Evolutionary conservation across 2,888 invertebrate genomes (phyloP).

Genomic region (Lepidonotus clava): DNA sequence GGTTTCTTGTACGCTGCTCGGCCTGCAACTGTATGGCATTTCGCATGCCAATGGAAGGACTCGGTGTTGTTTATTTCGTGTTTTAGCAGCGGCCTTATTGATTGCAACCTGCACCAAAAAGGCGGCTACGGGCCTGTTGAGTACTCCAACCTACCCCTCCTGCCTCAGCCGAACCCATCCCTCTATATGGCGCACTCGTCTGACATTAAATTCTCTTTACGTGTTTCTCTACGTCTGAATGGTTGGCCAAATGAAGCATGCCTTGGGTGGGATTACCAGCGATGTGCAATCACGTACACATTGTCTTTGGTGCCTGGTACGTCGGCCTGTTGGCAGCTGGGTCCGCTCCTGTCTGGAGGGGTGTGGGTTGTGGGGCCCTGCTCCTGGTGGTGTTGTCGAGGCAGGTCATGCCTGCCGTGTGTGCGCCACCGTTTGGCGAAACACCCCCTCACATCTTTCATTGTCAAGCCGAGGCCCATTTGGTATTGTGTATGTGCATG

Average conservation of each 20-base stretch:
- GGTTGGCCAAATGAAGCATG: slow-evolving; percentile 6
- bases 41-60: neutral
- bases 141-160: neutral
- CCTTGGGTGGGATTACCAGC: neutral
- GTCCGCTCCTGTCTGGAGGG: too few relatives aligned
- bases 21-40: neutral
- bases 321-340: too few relatives aligned
- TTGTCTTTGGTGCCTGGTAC: neutral
- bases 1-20: neutral
- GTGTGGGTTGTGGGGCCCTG: too few relatives aligned
- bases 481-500: slow-evolving; percentile 36
- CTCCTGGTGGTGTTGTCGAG: neutral
- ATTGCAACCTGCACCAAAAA: neutral
- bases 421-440: neutral
- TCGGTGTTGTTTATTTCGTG: neutral
- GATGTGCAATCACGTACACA: slow-evolving; percentile 33
- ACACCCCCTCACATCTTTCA: slow-evolving; percentile 4
- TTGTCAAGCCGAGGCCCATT: neutral
- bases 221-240: neutral
- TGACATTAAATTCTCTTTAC: slow-evolving; percentile 37
- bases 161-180: neutral
- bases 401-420: neutral
- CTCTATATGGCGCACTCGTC: neutral
- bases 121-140: neutral
- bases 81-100: slow-evolving; percentile 10